Evolutionary conservation across 2,113 vertebrate species (phyloP).

Genomic region (Aspidoscelis tigris): DNA sequence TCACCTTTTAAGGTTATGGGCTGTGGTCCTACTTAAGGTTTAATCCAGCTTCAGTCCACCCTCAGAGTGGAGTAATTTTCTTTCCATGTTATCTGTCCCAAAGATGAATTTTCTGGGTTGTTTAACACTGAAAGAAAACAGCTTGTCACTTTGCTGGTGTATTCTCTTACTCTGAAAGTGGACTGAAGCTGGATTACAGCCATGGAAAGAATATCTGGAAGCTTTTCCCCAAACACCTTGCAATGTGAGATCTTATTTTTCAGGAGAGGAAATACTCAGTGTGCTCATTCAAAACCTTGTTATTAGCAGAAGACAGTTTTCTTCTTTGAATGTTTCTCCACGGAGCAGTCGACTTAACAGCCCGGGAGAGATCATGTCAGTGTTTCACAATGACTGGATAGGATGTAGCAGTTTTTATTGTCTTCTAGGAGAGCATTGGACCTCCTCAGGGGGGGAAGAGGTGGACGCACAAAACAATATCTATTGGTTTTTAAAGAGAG

Average conservation of each 20-base stretch:
- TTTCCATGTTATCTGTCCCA: no score
- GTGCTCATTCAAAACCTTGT: background rate
- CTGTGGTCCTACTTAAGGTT: no score
- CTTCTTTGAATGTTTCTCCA: conserved; percentile 5
- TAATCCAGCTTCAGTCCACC: no score
- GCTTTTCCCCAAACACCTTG: background rate
- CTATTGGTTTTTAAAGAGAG: conserved; percentile 41
- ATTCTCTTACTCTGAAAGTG: no score
- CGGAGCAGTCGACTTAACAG: conserved; percentile 32
- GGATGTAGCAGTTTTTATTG: conserved; percentile 53
- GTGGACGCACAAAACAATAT: conserved; percentile 61
- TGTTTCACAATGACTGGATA: conserved; percentile 46
- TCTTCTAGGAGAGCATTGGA: conserved; percentile 53
- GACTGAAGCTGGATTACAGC: background rate
- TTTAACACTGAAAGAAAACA: no score
- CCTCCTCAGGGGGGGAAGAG: conserved; percentile 56
- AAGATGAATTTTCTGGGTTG: no score
- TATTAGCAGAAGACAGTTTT: conserved; percentile 23
- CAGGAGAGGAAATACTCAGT: background rate
- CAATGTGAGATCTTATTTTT: background rate
- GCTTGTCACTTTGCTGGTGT: no score
- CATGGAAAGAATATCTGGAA: background rate
- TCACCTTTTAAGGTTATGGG: no score
- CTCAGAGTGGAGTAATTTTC: no score
- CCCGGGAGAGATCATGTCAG: conserved; percentile 44